Base-by-base conservation (phyloP, 2,888 invertebrate genomes). In the Thelaira solivaga region DNA sequence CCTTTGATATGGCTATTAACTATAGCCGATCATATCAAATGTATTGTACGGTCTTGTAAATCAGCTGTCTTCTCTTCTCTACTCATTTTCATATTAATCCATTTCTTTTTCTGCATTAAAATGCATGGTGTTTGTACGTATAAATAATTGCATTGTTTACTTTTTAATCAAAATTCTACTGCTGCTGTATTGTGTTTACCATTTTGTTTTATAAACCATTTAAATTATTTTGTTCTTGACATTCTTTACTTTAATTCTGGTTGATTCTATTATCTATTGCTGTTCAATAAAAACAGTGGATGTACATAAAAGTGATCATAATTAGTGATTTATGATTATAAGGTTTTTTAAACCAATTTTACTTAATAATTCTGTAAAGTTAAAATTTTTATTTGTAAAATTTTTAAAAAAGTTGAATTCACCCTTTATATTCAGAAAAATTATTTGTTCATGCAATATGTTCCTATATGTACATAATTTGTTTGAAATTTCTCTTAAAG, bases 171-270 rank as follows among this genome's bases (percentile, higher is more conserved):
- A 11, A 55, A 61, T 69, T 57, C 22, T 51, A 24, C 11, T 57
- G 18, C 22, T 51, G 31, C 11, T 57, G 18, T 57, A 39, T 24
- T 41, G 18, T 71, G 13, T 47, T 29, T 43, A 49, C 51, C 5
- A 29, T 29, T 31, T 22, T 49, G 20, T 47, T 61, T 64, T 59
- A 61, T 67, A 49, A 69, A 36, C 10, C 64, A 57, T 69, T 36
- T 41, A 18, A 29, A 39, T 65, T 65, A 45, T 71, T 71, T 67
- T 72, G 76, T 41, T 76, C 76, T 76, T 72, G 49, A 67, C 61
- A 67, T 67, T 76, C 71, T 61, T 47, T 36, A 65, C 59, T 65
- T 53, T 76, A 53, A 65, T 69, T 59, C 51, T 51, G 29, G 43
- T 45, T 49, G 49, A 36, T 65, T 49, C 24, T 31, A 24, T 71